phyloP scores from a whole-genome alignment of 1,140 invertebrate species.

The Caenorhabditis latens region DNA sequence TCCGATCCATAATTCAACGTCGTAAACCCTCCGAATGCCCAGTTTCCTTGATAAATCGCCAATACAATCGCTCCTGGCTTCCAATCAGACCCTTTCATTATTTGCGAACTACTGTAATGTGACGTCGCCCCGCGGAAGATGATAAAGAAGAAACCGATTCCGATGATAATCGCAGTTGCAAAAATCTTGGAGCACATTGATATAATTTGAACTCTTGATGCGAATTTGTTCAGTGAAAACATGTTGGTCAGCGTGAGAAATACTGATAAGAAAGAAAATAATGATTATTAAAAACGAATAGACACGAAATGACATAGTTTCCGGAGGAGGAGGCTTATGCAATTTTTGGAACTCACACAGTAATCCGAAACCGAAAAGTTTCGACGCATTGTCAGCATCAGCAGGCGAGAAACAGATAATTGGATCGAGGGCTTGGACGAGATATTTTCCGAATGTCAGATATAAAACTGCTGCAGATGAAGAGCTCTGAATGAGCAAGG shows the following conservation, averaged over 20 bases:
- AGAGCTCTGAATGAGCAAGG: slow-evolving; percentile 57
- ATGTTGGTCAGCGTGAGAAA: slow-evolving; percentile 58
- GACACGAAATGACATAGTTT: neutral
- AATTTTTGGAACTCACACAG: slow-evolving; percentile 39
- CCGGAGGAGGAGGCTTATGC: neutral
- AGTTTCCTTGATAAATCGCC: slow-evolving; percentile 59
- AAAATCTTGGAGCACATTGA: slow-evolving; percentile 59
- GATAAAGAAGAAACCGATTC: slow-evolving; percentile 48
- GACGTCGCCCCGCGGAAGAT: slow-evolving; percentile 18
- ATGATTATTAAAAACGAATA: neutral
- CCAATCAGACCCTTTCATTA: slow-evolving; percentile 45
- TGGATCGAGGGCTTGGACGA: slow-evolving; percentile 42
- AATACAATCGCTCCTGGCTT: slow-evolving; percentile 39
- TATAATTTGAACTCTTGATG: slow-evolving; percentile 53
- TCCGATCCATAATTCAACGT: slow-evolving; percentile 54
- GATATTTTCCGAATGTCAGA: slow-evolving; percentile 59
- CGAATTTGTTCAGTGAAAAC: slow-evolving; percentile 53
- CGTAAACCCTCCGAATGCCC: slow-evolving; percentile 55
- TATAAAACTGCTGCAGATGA: slow-evolving; percentile 53
- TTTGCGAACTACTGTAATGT: slow-evolving; percentile 20
- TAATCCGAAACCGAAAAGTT: slow-evolving; percentile 60
- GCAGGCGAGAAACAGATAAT: slow-evolving; percentile 40
- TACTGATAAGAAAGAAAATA: slow-evolving; percentile 37
- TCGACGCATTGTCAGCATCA: neutral
- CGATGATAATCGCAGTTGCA: slow-evolving; percentile 39